These are phyloP conservation scores for Origma solitaria DNA, from an alignment of 2,113 vertebrate genomes.

Conservation along the genomic window DNA sequence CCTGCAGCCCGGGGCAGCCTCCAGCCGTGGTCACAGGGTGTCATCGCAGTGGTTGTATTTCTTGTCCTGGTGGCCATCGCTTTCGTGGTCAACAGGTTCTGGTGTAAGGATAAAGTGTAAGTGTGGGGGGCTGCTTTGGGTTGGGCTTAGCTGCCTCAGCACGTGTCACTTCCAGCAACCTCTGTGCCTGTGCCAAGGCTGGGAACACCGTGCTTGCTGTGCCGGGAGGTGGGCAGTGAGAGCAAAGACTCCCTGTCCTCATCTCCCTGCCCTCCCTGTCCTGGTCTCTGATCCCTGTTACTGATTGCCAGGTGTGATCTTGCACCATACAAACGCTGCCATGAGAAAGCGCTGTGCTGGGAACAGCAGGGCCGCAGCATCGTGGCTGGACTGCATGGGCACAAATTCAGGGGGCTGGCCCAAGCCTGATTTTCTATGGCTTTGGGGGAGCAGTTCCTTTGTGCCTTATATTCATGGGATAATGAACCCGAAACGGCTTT, in stretches of 20 bases:
- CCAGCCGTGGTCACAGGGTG: conserved; percentile 37
- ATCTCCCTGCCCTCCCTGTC: neutral
- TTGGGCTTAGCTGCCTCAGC: neutral
- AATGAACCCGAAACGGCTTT: neutral
- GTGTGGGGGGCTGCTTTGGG: neutral
- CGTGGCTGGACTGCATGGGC: fast-evolving
- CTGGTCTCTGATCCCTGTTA: neutral
- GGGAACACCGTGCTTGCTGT: neutral
- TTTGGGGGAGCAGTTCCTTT: neutral
- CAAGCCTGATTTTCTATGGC: neutral
- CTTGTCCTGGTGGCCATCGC: conserved; percentile 37
- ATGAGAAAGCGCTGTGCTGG: neutral
- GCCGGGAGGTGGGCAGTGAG: neutral
- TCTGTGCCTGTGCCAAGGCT: neutral
- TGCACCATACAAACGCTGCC: fast-evolving
- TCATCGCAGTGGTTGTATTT: conserved; percentile 47
- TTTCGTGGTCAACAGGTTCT: conserved; percentile 35
- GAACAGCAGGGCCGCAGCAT: fast-evolving
- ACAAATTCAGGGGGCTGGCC: fast-evolving
- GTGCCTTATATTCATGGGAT: neutral
- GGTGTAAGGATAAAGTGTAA: conserved; percentile 59
- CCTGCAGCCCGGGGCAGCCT: conserved; percentile 27
- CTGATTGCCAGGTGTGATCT: neutral
- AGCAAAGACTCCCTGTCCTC: conserved; percentile 1
- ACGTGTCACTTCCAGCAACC: neutral